These are phyloP conservation scores for Forbesichthys agassizii DNA, from an alignment of 2,113 vertebrate genomes.

Conservation along the genomic window DNA sequence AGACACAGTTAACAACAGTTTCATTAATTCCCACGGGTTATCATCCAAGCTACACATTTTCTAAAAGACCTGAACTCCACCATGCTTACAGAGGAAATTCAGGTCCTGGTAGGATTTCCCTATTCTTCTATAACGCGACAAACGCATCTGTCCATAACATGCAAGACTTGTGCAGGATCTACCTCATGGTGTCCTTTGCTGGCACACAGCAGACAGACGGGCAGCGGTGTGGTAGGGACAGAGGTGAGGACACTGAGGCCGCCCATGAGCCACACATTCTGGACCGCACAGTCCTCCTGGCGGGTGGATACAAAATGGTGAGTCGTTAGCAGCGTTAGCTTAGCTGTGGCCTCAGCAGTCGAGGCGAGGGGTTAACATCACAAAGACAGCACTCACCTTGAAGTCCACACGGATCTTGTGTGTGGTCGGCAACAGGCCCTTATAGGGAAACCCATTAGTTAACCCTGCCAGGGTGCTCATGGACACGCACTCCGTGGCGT, in stretches of 20 bases:
- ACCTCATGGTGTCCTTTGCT: conserved; percentile 89
- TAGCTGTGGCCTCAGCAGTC: not conserved
- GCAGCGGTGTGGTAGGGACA: conserved; percentile 79
- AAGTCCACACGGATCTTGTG: conserved; percentile 89
- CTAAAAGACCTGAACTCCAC: not conserved
- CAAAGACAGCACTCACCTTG: conserved; percentile 76
- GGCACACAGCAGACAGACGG: conserved; percentile 88
- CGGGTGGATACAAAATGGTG: not conserved
- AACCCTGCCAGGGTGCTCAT: conserved; percentile 77
- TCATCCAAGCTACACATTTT: not conserved
- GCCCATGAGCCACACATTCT: conserved; percentile 92
- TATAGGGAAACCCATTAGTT: conserved; percentile 81
- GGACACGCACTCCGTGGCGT: conserved; percentile 71
- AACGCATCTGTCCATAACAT: not conserved
- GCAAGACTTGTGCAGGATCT: not conserved
- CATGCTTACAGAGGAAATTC: not conserved
- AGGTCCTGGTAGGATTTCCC: not conserved
- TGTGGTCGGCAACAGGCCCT: conserved; percentile 77
- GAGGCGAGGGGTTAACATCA: too few species aligned
- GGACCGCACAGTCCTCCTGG: conserved; percentile 88
- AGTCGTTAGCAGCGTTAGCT: not conserved
- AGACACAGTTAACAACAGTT: not conserved
- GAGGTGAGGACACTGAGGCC: conserved; percentile 89
- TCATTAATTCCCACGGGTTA: not conserved
- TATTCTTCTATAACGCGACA: not conserved